A percentile compares a stretch with the other conserved stretches of the same genome.
Conservation (phyloP, 2,888 invertebrate species). For the Polydrusus pterygomalis region DNA sequence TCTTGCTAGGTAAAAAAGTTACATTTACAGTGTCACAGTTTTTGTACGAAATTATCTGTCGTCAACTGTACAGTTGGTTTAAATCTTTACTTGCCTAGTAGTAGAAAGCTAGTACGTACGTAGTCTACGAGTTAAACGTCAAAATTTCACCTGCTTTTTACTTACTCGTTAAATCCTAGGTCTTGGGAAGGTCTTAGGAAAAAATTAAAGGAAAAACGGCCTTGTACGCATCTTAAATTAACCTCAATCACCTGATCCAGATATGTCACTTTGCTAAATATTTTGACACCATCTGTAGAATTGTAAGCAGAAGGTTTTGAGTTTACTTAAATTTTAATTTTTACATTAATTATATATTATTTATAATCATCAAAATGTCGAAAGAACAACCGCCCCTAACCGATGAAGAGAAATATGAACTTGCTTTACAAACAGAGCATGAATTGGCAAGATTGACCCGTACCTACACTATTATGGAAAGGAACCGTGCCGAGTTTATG, state of each 20-base stretch:
- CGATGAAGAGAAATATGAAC: slow-evolving; percentile 77
- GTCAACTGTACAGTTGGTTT: no score
- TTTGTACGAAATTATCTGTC: no score
- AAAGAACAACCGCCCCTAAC: slow-evolving; percentile 61
- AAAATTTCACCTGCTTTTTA: no score
- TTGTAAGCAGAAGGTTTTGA: background rate
- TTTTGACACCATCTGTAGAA: background rate
- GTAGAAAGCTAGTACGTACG: no score
- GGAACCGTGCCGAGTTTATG: slow-evolving; percentile 81
- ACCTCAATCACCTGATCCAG: background rate
- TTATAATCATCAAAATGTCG: slow-evolving; percentile 36
- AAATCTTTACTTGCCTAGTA: no score
- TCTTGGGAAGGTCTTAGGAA: no score
- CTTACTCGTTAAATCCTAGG: no score
- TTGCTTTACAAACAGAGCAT: slow-evolving; percentile 84
- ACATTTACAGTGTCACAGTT: no score
- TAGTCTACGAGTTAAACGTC: no score
- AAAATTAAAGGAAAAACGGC: no score
- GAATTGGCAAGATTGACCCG: slow-evolving; percentile 87
- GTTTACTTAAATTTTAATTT: background rate
- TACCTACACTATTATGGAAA: slow-evolving; percentile 79
- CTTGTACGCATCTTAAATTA: background rate
- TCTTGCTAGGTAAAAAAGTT: no score
- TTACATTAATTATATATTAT: background rate
- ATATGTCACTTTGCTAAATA: background rate